Evolutionary conservation across 2,888 invertebrate genomes (phyloP).

Genomic region (Zaprionus obscuricornis): DNA sequence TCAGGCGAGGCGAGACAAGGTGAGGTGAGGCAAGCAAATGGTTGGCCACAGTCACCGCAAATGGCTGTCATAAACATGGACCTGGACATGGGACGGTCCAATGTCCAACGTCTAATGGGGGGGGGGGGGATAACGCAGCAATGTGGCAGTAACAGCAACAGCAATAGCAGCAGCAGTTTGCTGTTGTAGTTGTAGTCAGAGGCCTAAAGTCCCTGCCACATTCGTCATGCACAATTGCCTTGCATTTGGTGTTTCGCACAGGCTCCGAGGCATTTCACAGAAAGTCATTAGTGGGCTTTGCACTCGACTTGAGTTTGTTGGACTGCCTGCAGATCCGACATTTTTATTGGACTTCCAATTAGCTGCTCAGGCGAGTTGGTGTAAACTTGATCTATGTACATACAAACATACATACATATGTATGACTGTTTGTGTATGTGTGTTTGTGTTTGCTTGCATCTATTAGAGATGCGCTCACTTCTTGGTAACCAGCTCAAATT

Average conservation of each 20-base stretch:
- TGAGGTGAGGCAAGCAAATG: too few relatives aligned
- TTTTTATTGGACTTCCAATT: constrained; percentile 80
- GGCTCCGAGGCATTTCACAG: constrained; percentile 65
- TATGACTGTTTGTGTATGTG: constrained; percentile 20
- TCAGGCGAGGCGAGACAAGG: too few relatives aligned
- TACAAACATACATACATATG: too few relatives aligned
- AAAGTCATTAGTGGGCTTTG: constrained; percentile 77
- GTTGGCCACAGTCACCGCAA: constrained; percentile 64
- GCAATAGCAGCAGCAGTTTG: constrained; percentile 1
- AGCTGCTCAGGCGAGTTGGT: constrained; percentile 64
- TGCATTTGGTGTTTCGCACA: constrained; percentile 49
- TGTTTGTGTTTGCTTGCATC: background rate
- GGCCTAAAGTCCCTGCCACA: constrained; percentile 63
- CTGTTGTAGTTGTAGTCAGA: background rate
- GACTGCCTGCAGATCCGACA: constrained; percentile 73
- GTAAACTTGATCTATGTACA: constrained; percentile 71
- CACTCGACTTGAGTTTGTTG: constrained; percentile 67
- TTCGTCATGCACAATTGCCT: constrained; percentile 76
- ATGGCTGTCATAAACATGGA: constrained; percentile 71
- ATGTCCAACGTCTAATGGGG: background rate
- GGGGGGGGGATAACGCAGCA: background rate
- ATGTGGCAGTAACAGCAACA: constrained; percentile 5
- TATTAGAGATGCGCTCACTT: constrained; percentile 27
- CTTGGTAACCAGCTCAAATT: background rate
- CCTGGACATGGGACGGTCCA: constrained; percentile 9